Conservation (phyloP, 1,140 invertebrate genomes). For the Nixonia krombeini region DNA sequence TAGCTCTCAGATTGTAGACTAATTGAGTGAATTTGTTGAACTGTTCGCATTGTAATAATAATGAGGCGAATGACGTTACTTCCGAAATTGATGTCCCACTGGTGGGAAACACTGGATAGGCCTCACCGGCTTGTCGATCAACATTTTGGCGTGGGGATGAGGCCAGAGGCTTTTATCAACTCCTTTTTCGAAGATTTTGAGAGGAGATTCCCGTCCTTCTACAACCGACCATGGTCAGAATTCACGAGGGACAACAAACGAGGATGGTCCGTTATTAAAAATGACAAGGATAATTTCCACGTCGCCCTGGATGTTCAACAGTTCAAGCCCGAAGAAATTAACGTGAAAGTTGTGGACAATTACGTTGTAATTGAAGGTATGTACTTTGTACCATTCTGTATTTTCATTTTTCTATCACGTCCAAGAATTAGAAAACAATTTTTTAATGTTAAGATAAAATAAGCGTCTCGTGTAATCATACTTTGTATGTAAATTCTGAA, state of each 20-base stretch:
- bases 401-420: no score
- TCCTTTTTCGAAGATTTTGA: slow-evolving; percentile 21
- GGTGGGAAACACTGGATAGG: slow-evolving; percentile 59
- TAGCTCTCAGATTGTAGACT: not conserved
- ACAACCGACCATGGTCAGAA: slow-evolving; percentile 3
- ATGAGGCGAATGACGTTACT: slow-evolving; percentile 59
- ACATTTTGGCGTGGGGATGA: slow-evolving; percentile 53
- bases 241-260: slow-evolving; percentile 15
- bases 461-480: no score
- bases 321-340: slow-evolving; percentile 37
- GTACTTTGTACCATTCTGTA: no score
- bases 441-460: no score
- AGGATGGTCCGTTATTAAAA: slow-evolving; percentile 69
- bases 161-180: slow-evolving; percentile 37
- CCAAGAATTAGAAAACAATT: no score
- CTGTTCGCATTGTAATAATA: slow-evolving; percentile 5
- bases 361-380: slow-evolving; percentile 76
- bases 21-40: not conserved
- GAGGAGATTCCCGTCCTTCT: slow-evolving; percentile 17
- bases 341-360: slow-evolving; percentile 72
- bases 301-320: slow-evolving; percentile 33
- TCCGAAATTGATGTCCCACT: slow-evolving; percentile 59
- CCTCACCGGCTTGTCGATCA: slow-evolving; percentile 59
- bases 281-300: slow-evolving; percentile 70
- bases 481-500: no score